These are phyloP conservation scores for Saguinus imperator DNA, from an alignment of 2,113 vertebrate species.

Conservation along the genomic window DNA sequence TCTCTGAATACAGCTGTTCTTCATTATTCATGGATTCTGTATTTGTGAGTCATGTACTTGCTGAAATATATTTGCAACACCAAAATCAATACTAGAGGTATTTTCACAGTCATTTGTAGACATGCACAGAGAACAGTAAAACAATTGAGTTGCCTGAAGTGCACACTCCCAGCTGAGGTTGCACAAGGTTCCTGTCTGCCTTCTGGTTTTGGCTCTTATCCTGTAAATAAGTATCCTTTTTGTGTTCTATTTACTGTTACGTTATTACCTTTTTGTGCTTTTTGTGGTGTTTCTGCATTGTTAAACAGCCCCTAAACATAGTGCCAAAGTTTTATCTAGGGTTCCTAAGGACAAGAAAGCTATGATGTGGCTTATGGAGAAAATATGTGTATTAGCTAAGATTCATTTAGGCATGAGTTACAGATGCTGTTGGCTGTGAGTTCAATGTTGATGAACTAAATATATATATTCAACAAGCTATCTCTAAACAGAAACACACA, in stretches of 20 bases:
- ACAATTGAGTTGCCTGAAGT: not conserved
- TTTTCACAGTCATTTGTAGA: not conserved
- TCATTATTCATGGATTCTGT: not conserved
- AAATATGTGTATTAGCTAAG: not conserved
- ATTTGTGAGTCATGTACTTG: not conserved
- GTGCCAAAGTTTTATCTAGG: accelerated
- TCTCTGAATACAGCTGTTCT: not conserved
- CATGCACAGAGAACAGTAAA: not conserved
- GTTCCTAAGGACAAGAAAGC: not conserved
- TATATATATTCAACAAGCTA: not conserved
- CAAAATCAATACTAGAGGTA: not conserved
- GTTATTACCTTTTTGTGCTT: not conserved
- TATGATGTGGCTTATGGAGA: not conserved
- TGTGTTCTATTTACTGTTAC: not conserved
- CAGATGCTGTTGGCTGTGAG: not conserved
- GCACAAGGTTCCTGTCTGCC: not conserved
- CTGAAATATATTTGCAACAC: not conserved
- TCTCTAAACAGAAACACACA: not conserved
- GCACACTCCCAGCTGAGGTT: not conserved
- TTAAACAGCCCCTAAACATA: not conserved
- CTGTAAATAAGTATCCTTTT: not conserved
- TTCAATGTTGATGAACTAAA: not conserved
- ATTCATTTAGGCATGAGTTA: not conserved
- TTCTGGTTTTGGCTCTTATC: not conserved
- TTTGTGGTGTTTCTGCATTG: not conserved